Evolutionary conservation across 2,797 vertebrate species (phyloP), one percentile per base, ranked within the genome.

Genomic region (Chrysocyon brachyurus): DNA sequence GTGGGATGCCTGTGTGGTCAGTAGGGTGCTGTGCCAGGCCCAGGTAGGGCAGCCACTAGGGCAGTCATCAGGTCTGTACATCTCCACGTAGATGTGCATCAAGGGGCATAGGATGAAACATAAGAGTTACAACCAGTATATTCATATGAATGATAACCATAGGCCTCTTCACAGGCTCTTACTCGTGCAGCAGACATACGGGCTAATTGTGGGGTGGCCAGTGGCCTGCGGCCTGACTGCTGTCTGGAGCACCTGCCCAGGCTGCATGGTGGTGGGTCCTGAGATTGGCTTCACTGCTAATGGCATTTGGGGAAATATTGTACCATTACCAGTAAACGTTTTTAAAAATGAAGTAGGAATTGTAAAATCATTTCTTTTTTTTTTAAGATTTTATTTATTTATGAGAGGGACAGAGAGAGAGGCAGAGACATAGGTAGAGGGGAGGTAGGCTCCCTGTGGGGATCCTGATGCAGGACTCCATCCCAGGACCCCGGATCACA

Each of bases 131-230:
- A 1, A 8, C 31, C 10, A 26, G 33, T 68, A 16, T 21, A 8
- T 14, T 5, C 4, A 4, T 57, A 52, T n/a, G 28, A 78, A 24
- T n/a, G 52, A 78, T 15, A 33, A n/a, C 46, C 73, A 75, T 17
- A 28, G 73, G 15, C 46, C 31, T 56, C 14, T 56, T 12, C 77
- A 14, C 3, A 3, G 14, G 22, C 40, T 49, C 40, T 0, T 75
- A 40, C 0, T 8, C 0, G 17, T 21, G 31, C 17, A 11, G 5
- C 4, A 11, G 49, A 19, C 1, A 3, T 3, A 2, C 28, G 0
- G 36, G 40, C 24, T 4, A 1, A 8, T 24, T 28, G 72, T 75
- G 72, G 2, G 1, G 14, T 4, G 24, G 40, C 40, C 72, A 9
- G 72, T 49, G n/a, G 78, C 12, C n/a, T 56, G 78, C 6, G 33